Evolutionary conservation across 2,888 invertebrate genomes (phyloP).

Genomic region (Pherbina coryleti): DNA sequence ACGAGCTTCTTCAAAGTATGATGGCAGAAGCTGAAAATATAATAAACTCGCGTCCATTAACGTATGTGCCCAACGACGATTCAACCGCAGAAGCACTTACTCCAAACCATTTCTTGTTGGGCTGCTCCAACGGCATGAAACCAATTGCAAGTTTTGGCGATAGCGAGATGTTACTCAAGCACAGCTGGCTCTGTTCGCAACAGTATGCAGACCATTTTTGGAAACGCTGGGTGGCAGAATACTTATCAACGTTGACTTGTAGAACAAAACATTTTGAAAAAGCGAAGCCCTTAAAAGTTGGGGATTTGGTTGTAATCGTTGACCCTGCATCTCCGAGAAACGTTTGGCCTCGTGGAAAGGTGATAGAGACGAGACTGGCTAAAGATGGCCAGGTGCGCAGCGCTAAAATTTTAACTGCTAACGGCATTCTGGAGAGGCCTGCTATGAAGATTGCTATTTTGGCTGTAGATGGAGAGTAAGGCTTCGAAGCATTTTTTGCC

Average conservation of each 20-base stretch:
- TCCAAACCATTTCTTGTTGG: no score
- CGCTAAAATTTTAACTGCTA: not conserved
- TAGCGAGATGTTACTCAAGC: slow-evolving; percentile 27
- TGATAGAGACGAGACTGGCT: slow-evolving; percentile 21
- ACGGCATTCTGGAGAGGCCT: not conserved
- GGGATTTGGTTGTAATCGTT: slow-evolving; percentile 42
- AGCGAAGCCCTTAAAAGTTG: slow-evolving; percentile 24
- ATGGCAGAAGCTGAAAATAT: slow-evolving; percentile 39
- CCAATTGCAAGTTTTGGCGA: slow-evolving; percentile 40
- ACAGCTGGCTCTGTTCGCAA: slow-evolving; percentile 27
- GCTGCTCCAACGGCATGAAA: slow-evolving; percentile 46
- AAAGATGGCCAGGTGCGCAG: slow-evolving; percentile 10
- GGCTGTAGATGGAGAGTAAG: not conserved
- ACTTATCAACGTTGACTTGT: slow-evolving; percentile 40
- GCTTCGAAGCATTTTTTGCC: not conserved
- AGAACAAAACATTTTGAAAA: slow-evolving; percentile 44
- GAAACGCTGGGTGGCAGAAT: slow-evolving; percentile 41
- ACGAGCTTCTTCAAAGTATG: slow-evolving; percentile 16
- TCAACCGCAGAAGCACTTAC: slow-evolving; percentile 47
- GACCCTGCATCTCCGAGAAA: slow-evolving; percentile 40
- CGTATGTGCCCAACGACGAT: slow-evolving; percentile 2
- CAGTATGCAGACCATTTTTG: slow-evolving; percentile 40
- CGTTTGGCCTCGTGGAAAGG: slow-evolving; percentile 44
- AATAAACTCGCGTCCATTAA: slow-evolving; percentile 45
- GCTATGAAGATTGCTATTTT: not conserved